A percentile compares a stretch with the other conserved stretches of the same genome.
phyloP scores from a whole-genome alignment of 2,113 vertebrate genomes.

The Jacana jacana region DNA sequence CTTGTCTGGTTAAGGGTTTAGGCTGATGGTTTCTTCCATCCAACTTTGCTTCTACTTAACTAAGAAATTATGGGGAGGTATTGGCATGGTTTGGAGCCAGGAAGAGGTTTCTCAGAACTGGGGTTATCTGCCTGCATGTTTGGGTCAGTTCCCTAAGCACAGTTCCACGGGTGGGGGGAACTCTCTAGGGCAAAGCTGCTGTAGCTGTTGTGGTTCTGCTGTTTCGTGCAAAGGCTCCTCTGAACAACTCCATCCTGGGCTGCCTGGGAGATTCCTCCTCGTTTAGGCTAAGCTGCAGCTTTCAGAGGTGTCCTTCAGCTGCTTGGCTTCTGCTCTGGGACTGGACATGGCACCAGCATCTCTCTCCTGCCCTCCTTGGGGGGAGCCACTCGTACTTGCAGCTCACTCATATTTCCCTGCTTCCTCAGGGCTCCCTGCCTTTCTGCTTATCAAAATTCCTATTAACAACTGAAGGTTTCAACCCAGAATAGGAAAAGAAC shows the following conservation, averaged over 20 bases:
- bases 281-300: background rate
- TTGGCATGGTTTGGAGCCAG: background rate
- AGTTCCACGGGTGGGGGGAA: accelerated
- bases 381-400: background rate
- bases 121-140: background rate
- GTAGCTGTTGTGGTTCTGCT: background rate
- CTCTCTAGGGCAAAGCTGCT: background rate
- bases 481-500: background rate
- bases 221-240: background rate
- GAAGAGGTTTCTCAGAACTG: background rate
- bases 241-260: background rate
- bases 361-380: background rate
- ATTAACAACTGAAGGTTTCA: background rate
- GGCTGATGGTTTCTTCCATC: background rate
- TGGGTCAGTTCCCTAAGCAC: background rate
- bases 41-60: background rate
- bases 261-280: background rate
- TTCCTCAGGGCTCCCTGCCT: background rate
- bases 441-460: background rate
- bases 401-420: background rate
- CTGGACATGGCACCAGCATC: accelerated
- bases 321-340: background rate
- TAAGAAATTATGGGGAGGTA: background rate
- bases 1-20: background rate
- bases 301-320: background rate